Conservation (phyloP, 2,113 vertebrate genomes). For the Pelecanus crispus region DNA sequence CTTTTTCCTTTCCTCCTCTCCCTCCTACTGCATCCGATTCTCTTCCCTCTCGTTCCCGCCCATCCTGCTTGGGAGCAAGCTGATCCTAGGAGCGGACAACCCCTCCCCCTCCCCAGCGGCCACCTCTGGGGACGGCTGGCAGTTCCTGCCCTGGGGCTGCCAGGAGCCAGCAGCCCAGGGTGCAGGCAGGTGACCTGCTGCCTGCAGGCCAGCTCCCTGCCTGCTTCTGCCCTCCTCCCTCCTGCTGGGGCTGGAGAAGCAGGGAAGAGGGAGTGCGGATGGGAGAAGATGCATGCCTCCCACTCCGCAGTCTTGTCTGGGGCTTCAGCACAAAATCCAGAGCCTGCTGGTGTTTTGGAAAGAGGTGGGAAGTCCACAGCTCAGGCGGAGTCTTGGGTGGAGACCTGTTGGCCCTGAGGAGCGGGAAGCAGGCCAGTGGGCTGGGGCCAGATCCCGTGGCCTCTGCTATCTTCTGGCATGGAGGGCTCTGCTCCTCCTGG, state of each 20-base stretch:
- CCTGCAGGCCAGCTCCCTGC: neutral
- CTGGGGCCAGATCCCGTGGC: neutral
- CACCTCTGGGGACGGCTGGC: neutral
- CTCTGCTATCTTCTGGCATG: neutral
- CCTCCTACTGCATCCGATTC: neutral
- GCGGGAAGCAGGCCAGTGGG: neutral
- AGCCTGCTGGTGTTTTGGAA: neutral
- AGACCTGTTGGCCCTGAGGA: neutral
- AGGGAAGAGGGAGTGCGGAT: neutral
- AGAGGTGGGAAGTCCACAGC: neutral
- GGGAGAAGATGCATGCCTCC: neutral
- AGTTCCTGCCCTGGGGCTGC: neutral
- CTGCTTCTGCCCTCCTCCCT: neutral
- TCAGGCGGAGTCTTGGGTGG: conserved; percentile 2
- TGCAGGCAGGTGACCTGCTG: neutral
- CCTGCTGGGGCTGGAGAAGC: neutral
- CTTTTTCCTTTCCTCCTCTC: neutral
- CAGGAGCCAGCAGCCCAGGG: neutral
- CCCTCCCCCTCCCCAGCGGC: neutral
- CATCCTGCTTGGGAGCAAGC: neutral
- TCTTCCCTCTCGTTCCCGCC: neutral
- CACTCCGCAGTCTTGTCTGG: neutral
- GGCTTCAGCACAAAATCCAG: neutral
- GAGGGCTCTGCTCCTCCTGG: neutral
- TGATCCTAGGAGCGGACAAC: neutral